phyloP scores from a whole-genome alignment of 2,797 vertebrate species.

The Aphelocoma californica region DNA sequence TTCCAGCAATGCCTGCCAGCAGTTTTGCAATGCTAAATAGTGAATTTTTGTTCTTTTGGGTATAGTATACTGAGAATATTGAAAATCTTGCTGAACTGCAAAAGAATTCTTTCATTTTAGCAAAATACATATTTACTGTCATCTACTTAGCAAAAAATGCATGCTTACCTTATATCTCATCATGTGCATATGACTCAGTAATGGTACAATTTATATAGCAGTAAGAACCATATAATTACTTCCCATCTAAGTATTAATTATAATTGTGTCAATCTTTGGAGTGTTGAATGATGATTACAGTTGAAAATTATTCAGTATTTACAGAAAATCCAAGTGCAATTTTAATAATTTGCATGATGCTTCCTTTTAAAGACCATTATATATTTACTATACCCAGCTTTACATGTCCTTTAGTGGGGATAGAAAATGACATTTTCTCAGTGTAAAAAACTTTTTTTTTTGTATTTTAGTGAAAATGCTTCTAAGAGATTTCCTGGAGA shows the following conservation, averaged over 20 bases:
- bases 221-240: slow-evolving; percentile 30
- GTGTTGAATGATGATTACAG: slow-evolving; percentile 9
- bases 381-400: neutral
- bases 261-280: slow-evolving; percentile 41
- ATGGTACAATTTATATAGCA: slow-evolving; percentile 41
- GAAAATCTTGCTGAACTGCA: neutral
- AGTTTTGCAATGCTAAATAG: neutral
- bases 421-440: neutral
- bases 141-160: slow-evolving; percentile 6
- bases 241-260: slow-evolving; percentile 41
- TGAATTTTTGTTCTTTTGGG: neutral
- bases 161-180: slow-evolving; percentile 18
- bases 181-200: slow-evolving; percentile 9
- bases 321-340: slow-evolving; percentile 23
- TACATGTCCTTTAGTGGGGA: neutral
- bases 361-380: neutral
- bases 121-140: neutral
- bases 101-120: neutral
- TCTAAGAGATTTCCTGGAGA: neutral
- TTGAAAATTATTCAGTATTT: slow-evolving; percentile 25
- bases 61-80: neutral
- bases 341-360: slow-evolving; percentile 22
- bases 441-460: neutral
- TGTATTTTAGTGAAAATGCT: neutral
- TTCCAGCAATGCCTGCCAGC: neutral